Base-by-base conservation (phyloP, 2,888 invertebrate genomes). In the Pollenia angustigena region DNA sequence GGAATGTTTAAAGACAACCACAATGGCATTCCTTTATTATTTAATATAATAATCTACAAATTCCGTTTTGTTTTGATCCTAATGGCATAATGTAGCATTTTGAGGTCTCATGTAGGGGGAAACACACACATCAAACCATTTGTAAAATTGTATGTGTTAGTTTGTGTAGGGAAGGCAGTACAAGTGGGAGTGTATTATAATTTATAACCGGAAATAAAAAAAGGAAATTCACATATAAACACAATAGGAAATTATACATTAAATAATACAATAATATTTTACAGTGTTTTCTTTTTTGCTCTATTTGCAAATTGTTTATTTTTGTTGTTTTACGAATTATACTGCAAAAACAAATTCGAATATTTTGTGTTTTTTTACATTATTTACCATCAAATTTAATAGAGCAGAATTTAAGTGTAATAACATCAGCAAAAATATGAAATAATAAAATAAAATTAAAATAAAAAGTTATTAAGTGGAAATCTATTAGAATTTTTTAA, bases 231-330 rank as follows among this genome's bases (percentile, higher is more conserved):
- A 60, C 58, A 72, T 62, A 64, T 83, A 86, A 86, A 86, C 69
- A 75, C 56, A 64, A 71, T 58, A 69, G 86, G 86, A 83, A 86
- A 83, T 86, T 83, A 76, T 71, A 83, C 64, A 83, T 86, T 86
- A 75, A 82, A 79, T 76, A 69, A 82, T 44, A 46, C 72, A 68
- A 78, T 74, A 81, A 74, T 62, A 76, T 69, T 82, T 76, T 64
- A 44, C 16, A 62, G 23, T 44, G 14, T 42, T 50, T 60, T 69
- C 23, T 56, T 60, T 71, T 8, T 62, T 50, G 32, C 46, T 60
- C 50, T 56, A 11, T 66, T 56, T 66, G 1, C 7, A 11, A 32
- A 32, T 11, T 58, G 11, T 64, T 46, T 18, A n/a, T 18, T 64
- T 54, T 42, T 32, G 14, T 71, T 58, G 2, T 23, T 56, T 32